phyloP scores from a whole-genome alignment of 2,888 invertebrate species.

The Chorisops tibialis region DNA sequence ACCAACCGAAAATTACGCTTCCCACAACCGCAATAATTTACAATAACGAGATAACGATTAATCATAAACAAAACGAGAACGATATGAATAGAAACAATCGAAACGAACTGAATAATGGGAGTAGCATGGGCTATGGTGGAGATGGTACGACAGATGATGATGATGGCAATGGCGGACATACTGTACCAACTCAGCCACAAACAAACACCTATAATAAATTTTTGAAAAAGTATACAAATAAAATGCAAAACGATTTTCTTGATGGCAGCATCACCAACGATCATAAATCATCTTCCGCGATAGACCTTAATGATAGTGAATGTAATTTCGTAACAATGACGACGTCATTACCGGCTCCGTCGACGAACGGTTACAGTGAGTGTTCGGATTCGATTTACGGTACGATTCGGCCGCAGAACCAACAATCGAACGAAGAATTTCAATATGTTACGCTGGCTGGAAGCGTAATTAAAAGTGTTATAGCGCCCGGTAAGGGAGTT shows the following conservation, averaged over 20 bases:
- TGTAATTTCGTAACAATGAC: conserved; percentile 17
- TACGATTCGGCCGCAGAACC: conserved; percentile 31
- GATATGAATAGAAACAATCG: conserved; percentile 50
- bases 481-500: conserved; percentile 51
- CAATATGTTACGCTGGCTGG: conserved; percentile 51
- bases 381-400: conserved; percentile 35
- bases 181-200: conserved; percentile 28
- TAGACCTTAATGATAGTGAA: conserved; percentile 12
- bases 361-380: conserved; percentile 8
- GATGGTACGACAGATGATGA: conserved; percentile 12
- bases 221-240: conserved; percentile 30
- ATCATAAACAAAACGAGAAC: conserved; percentile 45
- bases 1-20: conserved; percentile 34
- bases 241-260: conserved; percentile 33
- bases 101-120: conserved; percentile 33
- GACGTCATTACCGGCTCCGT: conserved; percentile 22
- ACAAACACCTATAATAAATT: conserved; percentile 30
- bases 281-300: conserved; percentile 15
- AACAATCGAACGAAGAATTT: conserved; percentile 41
- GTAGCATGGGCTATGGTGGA: conserved; percentile 33
- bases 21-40: conserved; percentile 32
- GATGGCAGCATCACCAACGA: conserved; percentile 28
- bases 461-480: conserved; percentile 51
- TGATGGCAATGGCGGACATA: conserved; percentile 27
- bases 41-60: conserved; percentile 36